Conservation (phyloP, 92 coral and sea anemone species). For the Pocillopora grandis region DNA sequence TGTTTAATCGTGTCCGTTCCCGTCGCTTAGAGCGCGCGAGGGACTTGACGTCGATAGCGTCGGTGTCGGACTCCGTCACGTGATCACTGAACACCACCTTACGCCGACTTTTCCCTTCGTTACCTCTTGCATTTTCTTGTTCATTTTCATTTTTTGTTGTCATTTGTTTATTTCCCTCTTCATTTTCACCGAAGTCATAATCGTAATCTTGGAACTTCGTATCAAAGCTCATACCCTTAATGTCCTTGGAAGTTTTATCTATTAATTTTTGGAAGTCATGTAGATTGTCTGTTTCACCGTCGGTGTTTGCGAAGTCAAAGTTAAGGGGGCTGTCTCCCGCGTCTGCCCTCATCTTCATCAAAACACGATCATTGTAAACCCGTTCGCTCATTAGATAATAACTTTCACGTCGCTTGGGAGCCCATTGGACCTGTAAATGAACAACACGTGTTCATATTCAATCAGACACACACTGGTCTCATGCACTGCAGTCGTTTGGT, state of each 20-base stretch:
- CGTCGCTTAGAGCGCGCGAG: slow-evolving; percentile 9
- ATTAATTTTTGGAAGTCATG: slow-evolving; percentile 74
- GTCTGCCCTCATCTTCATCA: slow-evolving; percentile 70
- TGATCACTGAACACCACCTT: slow-evolving; percentile 66
- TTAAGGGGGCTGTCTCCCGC: slow-evolving; percentile 77
- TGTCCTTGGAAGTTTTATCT: slow-evolving; percentile 69
- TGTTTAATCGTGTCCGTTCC: neutral
- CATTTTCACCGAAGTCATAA: slow-evolving; percentile 49
- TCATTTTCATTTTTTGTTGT: neutral
- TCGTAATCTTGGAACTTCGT: slow-evolving; percentile 63
- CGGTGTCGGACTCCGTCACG: slow-evolving; percentile 58
- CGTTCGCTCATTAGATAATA: slow-evolving; percentile 90
- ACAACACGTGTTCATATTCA: neutral
- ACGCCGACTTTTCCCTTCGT: slow-evolving; percentile 24
- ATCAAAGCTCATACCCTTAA: slow-evolving; percentile 67
- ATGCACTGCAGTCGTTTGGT: no score
- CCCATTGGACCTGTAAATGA: slow-evolving; percentile 74
- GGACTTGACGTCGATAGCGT: slow-evolving; percentile 28
- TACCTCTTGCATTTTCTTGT: slow-evolving; percentile 23
- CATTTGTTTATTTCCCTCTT: slow-evolving; percentile 10
- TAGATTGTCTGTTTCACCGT: slow-evolving; percentile 71
- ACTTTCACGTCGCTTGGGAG: slow-evolving; percentile 88
- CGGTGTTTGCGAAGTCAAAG: slow-evolving; percentile 75
- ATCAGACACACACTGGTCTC: no score
- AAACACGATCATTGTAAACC: slow-evolving; percentile 78